Conservation (phyloP, 2,797 vertebrate genomes). For the Crenuchus spilurus region DNA sequence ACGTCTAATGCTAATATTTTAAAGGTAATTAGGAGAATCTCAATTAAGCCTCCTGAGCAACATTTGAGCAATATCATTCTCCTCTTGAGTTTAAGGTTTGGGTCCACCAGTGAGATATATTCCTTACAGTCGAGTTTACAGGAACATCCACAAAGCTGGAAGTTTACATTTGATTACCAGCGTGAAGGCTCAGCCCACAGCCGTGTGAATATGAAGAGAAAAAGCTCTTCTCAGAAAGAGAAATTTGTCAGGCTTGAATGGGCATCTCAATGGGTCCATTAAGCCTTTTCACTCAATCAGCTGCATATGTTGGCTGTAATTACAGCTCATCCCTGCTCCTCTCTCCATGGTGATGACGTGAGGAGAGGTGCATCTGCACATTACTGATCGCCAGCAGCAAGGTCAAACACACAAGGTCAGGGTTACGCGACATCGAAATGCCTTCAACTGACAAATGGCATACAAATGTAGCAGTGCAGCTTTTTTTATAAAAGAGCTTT, state of each 20-base stretch:
- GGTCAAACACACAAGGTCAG: slow-evolving; percentile 38
- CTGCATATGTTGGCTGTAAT: slow-evolving; percentile 39
- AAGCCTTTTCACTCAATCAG: slow-evolving; percentile 32
- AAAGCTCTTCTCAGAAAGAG: slow-evolving; percentile 20
- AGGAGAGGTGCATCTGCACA: slow-evolving; percentile 34
- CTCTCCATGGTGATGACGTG: slow-evolving; percentile 18
- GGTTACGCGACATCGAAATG: slow-evolving; percentile 25
- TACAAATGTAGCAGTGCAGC: slow-evolving; percentile 22
- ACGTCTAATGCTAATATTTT: too few species aligned
- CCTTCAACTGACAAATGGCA: slow-evolving; percentile 14
- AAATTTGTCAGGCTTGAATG: slow-evolving; percentile 35
- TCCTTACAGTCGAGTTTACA: too few species aligned
- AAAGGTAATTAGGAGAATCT: too few species aligned
- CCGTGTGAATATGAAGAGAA: background rate
- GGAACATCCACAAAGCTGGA: background rate
- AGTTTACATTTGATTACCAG: slow-evolving; percentile 1
- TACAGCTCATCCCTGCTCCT: slow-evolving; percentile 1
- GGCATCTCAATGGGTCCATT: slow-evolving; percentile 32
- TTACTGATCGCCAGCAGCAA: slow-evolving; percentile 33
- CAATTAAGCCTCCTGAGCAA: too few species aligned
- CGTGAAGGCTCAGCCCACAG: background rate
- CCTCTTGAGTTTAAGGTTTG: too few species aligned
- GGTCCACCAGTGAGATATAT: too few species aligned
- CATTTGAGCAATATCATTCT: too few species aligned
- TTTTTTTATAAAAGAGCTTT: background rate